Base-by-base conservation (phyloP, 2,113 vertebrate species). In the Camelus bactrianus region DNA sequence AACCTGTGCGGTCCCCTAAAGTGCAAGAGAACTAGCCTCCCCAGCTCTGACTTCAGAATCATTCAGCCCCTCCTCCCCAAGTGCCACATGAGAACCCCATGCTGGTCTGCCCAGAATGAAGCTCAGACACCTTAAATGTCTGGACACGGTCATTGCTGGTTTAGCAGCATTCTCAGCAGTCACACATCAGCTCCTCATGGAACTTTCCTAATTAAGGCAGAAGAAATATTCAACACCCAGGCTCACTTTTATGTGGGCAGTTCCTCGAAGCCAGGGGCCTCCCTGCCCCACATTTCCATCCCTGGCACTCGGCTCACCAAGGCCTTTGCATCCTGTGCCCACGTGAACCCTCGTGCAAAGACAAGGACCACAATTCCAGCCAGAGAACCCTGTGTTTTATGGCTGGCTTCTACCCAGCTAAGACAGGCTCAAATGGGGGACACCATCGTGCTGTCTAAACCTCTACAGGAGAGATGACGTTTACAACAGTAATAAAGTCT, bases 251-350 rank as follows among this genome's bases (percentile, higher is more conserved):
- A 2, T 2, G 6, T 4, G 1, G 11, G 38, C 65, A 50, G 58
- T 13, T 60, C 58, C 46, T 32, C 0, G 3, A 80, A 58, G 82
- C 38, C 60, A 1, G 13, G 60, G 56, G 2, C 8, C 82, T 12
- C 14, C 46, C 35, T 32, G 0, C 32, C 72, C 52, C 8, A 3
- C 1, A 0, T 2, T 22, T 13, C 17, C 0, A 0, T 0, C 35
- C 58, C 11, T 1, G 9, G 16, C 17, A 30, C 32, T 26, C 13
- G 1, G 64, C 14, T 16, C 76, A 32, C 13, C 4, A 5, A 65
- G n/a, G 69, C 17, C 48, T 42, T 19, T 16, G 0, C 4, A 2
- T 24, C 32, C 77, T 42, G 32, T 4, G 3, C 6, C 28, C 72
- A 10, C 22, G 9, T 5, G 52, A 35, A 30, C 30, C 82, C 65